phyloP scores from a whole-genome alignment of 2,888 invertebrate species.

The Pammene fasciana region DNA sequence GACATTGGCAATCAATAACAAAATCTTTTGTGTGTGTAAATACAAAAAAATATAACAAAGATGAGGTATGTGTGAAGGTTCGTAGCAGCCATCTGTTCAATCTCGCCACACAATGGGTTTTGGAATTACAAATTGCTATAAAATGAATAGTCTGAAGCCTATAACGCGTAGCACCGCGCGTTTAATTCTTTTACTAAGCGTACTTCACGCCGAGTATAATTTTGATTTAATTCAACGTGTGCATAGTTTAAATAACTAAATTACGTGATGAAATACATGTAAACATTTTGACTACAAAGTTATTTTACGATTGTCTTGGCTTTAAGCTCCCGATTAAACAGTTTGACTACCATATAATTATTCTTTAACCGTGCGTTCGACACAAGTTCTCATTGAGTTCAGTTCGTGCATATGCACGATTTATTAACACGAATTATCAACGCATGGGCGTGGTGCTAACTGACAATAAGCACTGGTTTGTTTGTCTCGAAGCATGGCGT shows the following conservation, averaged over 20 bases:
- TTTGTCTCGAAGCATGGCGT: slow-evolving; percentile 46
- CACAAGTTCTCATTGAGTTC: slow-evolving; percentile 18
- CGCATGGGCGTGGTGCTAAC: slow-evolving; percentile 36
- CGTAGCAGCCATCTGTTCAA: slow-evolving; percentile 21
- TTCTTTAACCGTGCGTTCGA: slow-evolving; percentile 7
- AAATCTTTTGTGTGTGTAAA: background rate
- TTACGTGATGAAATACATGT: background rate
- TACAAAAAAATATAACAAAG: slow-evolving; percentile 1
- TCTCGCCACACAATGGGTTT: slow-evolving; percentile 31
- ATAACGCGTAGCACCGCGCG: slow-evolving; percentile 8
- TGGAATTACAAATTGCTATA: slow-evolving; percentile 29
- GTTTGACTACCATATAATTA: background rate
- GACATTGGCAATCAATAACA: background rate
- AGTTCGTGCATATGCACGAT: slow-evolving; percentile 10
- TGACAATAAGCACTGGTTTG: slow-evolving; percentile 39
- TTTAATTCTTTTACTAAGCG: slow-evolving; percentile 33
- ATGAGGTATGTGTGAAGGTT: slow-evolving; percentile 31
- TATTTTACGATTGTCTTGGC: too few relatives aligned
- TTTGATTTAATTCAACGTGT: slow-evolving; percentile 22
- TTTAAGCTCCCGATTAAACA: background rate
- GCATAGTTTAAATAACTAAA: background rate
- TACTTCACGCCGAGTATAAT: background rate
- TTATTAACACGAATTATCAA: slow-evolving; percentile 34
- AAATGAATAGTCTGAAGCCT: slow-evolving; percentile 16
- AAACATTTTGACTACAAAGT: background rate